Base-by-base conservation (phyloP, 2,113 vertebrate species). In the Tautogolabrus adspersus region DNA sequence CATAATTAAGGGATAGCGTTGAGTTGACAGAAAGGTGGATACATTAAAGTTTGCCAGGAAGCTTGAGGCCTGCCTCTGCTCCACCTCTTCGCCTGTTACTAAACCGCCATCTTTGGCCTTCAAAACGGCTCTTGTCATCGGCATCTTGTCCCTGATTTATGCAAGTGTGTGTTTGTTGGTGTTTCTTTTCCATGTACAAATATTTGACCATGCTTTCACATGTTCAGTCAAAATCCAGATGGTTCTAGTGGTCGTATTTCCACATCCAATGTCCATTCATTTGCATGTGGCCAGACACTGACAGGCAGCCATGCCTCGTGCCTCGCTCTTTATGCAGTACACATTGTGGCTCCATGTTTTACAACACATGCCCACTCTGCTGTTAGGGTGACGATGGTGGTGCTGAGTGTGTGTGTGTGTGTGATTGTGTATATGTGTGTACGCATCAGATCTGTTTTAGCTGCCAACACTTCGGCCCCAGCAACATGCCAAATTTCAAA, bases 401-500 rank as follows among this genome's bases (percentile, higher is more conserved):
- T 18, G 55, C 23, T 9, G 66, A 30, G 63, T 47, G 63, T 54
- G 62, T 82, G 63, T 56, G 40, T 52, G 40, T 30, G 68, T 65
- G 57, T 52, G 46, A 54, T 38, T 42, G 52, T 55, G 57, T 51
- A 57, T 57, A 10, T 60, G 64, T 67, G 46, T 38, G 64, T 42
- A 52, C 40, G 66, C 49, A 72, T 96, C 92, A 94, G 95, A 95
- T 83, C 90, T 92, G 81, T 94, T 71, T 79, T 69, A 86, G 67
- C 94, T 96, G 93, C 93, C 95, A 95, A 94, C 93, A 95, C 94
- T 75, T 95, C 69, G 92, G 91, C 93, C 91, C 85, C 90, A 90
- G 92, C 93, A 94, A 93, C 87, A 93, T 94, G 92, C 93, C 95
- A 93, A 94, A 96, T 96, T 97, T 96, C 75, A 96, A 96, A 97